A percentile compares a stretch with the other conserved stretches of the same genome.
Conservation (phyloP, 2,797 vertebrate species). For the Crenichthys baileyi region DNA sequence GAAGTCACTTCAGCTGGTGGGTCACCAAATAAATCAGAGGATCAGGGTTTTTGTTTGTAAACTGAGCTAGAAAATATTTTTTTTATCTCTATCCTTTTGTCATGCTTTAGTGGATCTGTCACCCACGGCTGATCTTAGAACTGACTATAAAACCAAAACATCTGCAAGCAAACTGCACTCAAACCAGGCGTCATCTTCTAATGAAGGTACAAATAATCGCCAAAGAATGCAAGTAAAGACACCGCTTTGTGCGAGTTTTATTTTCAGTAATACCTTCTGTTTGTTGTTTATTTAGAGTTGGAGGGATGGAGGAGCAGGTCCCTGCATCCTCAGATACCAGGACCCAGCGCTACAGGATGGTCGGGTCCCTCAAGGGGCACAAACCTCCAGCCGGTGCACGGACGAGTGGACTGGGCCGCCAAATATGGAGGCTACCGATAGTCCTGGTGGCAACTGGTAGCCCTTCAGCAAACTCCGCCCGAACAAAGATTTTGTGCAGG, state of each 20-base stretch:
- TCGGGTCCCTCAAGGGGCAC: constrained; percentile 70
- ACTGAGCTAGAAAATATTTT: too few relatives aligned
- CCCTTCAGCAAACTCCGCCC: not conserved
- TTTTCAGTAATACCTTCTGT: not conserved
- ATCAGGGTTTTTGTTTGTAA: too few relatives aligned
- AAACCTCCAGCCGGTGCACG: constrained; percentile 83
- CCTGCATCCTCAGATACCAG: constrained; percentile 49
- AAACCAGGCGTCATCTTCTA: constrained; percentile 37
- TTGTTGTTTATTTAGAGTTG: constrained; percentile 72
- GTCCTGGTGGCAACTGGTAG: constrained; percentile 83
- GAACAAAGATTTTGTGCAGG: constrained; percentile 3
- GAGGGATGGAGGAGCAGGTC: constrained; percentile 83
- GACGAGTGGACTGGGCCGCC: constrained; percentile 90
- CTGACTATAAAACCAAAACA: constrained; percentile 45
- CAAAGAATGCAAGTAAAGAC: not conserved
- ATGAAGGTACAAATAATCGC: constrained; percentile 64
- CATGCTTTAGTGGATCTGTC: constrained; percentile 70
- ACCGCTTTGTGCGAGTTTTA: not conserved
- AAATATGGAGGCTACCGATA: constrained; percentile 89
- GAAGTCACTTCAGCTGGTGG: constrained; percentile 80
- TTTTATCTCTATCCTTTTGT: constrained; percentile 1
- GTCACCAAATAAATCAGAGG: constrained; percentile 23
- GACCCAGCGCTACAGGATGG: constrained; percentile 70
- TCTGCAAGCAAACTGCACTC: constrained; percentile 61
- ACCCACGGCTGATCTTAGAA: constrained; percentile 71